These are phyloP conservation scores for Progne subis DNA, from an alignment of 2,113 vertebrate genomes.

Conservation along the genomic window DNA sequence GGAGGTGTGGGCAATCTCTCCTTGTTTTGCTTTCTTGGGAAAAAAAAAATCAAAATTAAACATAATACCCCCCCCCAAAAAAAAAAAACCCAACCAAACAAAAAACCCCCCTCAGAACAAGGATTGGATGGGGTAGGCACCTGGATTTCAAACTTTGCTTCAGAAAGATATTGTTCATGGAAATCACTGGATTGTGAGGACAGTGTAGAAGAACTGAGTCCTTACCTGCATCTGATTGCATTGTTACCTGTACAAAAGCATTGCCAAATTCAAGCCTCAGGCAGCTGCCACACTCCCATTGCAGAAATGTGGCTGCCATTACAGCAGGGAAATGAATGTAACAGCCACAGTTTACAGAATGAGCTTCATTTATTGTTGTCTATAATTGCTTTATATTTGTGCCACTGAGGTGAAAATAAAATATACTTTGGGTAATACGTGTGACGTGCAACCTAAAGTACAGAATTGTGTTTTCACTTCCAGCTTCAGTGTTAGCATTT, in stretches of 20 bases:
- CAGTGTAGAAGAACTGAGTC: neutral
- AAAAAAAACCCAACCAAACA: neutral
- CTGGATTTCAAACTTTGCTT: neutral
- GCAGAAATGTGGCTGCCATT: neutral
- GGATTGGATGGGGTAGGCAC: neutral
- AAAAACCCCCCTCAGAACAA: neutral
- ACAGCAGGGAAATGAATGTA: neutral
- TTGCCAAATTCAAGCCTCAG: neutral
- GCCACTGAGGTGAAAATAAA: neutral
- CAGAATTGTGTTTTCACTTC: neutral
- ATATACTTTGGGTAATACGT: neutral
- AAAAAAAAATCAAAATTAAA: neutral
- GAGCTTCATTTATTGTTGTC: neutral
- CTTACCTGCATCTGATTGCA: neutral
- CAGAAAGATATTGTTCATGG: neutral
- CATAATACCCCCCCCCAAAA: fast-evolving
- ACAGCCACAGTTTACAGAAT: neutral
- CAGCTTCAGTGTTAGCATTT: neutral
- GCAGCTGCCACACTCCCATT: neutral
- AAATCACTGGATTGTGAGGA: neutral
- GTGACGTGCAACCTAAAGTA: neutral
- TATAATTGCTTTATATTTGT: neutral
- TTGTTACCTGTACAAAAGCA: neutral
- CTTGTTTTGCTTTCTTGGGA: neutral
- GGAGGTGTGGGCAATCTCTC: neutral